Conservation (phyloP, 2,888 invertebrate genomes). For the Parnassius apollo region DNA sequence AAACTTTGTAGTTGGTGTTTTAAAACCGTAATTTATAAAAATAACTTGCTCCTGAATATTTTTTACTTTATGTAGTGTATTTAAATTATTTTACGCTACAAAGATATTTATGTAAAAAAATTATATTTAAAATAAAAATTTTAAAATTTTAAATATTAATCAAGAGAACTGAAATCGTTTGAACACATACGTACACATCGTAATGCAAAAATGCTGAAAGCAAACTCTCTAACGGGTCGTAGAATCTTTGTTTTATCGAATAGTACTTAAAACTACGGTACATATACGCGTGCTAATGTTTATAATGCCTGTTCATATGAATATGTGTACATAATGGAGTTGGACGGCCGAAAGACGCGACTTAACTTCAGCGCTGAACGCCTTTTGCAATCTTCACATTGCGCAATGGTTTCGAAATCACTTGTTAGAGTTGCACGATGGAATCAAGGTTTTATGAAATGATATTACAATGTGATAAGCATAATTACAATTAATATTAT, state of each 20-base stretch:
- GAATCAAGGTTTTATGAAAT: neutral
- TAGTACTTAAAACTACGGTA: conserved; percentile 15
- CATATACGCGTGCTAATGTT: conserved; percentile 21
- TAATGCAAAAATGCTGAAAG: neutral
- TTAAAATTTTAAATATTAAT: too few species aligned
- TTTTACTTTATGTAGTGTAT: too few species aligned
- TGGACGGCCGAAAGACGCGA: neutral
- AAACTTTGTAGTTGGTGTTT: too few species aligned
- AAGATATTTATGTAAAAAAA: too few species aligned
- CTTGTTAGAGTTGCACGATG: neutral
- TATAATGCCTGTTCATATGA: neutral
- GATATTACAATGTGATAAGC: conserved; percentile 5
- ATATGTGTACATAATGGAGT: conserved; percentile 9
- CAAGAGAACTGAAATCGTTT: too few species aligned
- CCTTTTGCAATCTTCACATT: conserved; percentile 2
- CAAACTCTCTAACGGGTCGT: conserved; percentile 15
- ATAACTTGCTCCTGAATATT: too few species aligned
- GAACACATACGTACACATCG: too few species aligned
- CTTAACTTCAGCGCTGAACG: conserved; percentile 7
- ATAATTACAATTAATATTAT: neutral
- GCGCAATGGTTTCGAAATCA: conserved; percentile 9
- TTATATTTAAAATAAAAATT: too few species aligned
- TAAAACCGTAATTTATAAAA: too few species aligned
- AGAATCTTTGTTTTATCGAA: conserved; percentile 15
- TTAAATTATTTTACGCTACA: too few species aligned